phyloP scores from a whole-genome alignment of 2,888 invertebrate species.

The Platypus cylindrus region DNA sequence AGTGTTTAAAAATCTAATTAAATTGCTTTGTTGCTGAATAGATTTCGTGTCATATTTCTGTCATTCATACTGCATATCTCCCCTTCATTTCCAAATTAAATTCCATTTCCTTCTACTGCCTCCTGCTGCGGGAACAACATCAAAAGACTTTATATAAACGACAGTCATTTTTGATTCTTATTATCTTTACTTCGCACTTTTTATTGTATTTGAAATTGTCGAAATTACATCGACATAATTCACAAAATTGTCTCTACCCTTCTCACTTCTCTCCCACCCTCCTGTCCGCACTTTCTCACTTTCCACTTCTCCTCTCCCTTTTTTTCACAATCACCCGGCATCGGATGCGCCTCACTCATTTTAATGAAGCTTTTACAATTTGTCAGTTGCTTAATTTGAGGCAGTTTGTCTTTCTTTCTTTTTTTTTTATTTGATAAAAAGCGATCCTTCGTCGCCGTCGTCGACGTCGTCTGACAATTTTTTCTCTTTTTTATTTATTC shows the following conservation, averaged over 20 bases:
- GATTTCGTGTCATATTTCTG: too few species aligned
- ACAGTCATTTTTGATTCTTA: slow-evolving; percentile 7
- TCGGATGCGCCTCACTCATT: too few species aligned
- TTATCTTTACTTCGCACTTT: slow-evolving; percentile 6
- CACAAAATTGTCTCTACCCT: too few species aligned
- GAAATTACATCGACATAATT: slow-evolving; percentile 4
- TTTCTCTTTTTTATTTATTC: too few species aligned
- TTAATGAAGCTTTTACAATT: slow-evolving; percentile 10
- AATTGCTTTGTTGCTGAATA: too few species aligned
- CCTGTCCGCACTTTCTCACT: slow-evolving; percentile 1
- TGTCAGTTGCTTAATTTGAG: slow-evolving; percentile 5
- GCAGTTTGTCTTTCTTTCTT: slow-evolving; percentile 5
- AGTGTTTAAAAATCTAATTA: too few species aligned
- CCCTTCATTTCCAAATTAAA: slow-evolving; percentile 1
- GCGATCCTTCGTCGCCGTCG: too few species aligned
- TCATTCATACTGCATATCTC: too few species aligned
- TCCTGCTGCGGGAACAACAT: slow-evolving; percentile 2
- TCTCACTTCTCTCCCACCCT: too few species aligned
- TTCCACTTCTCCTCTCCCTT: too few species aligned
- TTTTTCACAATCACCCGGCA: slow-evolving; percentile 6
- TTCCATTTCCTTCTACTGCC: background rate
- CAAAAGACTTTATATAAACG: too few species aligned
- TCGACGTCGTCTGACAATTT: background rate
- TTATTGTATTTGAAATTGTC: slow-evolving; percentile 6
- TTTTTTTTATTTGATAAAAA: too few species aligned